Conservation (phyloP, 1,140 invertebrate species). For the Holotrichia oblita region DNA sequence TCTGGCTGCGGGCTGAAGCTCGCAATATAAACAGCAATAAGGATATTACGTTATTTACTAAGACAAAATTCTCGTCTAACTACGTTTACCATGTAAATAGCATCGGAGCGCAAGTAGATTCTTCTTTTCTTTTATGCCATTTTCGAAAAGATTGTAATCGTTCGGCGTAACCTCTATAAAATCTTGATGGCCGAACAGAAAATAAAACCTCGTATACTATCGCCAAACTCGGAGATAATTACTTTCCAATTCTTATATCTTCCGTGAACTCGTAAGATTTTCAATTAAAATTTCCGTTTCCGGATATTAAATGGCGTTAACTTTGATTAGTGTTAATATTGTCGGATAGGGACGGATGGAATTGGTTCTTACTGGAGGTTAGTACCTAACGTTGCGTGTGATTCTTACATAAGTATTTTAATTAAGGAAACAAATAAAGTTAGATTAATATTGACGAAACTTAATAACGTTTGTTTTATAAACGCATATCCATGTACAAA, state of each 20-base stretch:
- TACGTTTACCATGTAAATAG: slow-evolving; percentile 43
- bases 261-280: slow-evolving; percentile 42
- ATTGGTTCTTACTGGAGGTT: background rate
- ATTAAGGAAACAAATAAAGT: background rate
- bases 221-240: background rate
- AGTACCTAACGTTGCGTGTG: background rate
- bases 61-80: slow-evolving; percentile 41
- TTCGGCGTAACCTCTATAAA: slow-evolving; percentile 6
- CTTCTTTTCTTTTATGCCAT: background rate
- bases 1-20: slow-evolving; percentile 36
- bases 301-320: slow-evolving; percentile 38
- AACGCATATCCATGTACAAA: no score
- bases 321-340: slow-evolving; percentile 39
- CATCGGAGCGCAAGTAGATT: background rate
- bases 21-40: slow-evolving; percentile 47
- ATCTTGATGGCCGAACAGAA: background rate
- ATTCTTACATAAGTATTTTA: background rate
- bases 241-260: slow-evolving; percentile 38
- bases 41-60: slow-evolving; percentile 43
- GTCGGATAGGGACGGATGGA: background rate
- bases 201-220: slow-evolving; percentile 17
- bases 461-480: no score
- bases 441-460: no score
- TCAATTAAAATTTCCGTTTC: slow-evolving; percentile 40
- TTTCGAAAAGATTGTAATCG: background rate